phyloP scores from a whole-genome alignment of 2,797 vertebrate species.

The Schizopygopsis malacanthus region DNA sequence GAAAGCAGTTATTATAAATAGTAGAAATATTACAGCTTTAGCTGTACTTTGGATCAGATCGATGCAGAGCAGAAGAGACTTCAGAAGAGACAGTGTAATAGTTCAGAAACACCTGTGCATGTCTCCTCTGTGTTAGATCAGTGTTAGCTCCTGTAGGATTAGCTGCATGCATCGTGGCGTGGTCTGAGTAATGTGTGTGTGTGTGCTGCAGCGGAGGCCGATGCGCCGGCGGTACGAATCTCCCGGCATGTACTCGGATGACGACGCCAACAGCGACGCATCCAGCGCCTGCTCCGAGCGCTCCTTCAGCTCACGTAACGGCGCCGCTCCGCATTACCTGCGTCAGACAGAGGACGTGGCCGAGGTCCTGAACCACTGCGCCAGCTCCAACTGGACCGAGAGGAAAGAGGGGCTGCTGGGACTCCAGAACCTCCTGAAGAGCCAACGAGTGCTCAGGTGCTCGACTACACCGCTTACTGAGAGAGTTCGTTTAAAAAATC shows the following conservation, averaged over 20 bases:
- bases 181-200: not conserved
- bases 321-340: slow-evolving; percentile 90
- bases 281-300: slow-evolving; percentile 96
- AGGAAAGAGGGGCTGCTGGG: slow-evolving; percentile 93
- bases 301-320: slow-evolving; percentile 91
- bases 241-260: slow-evolving; percentile 92
- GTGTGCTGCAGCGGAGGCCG: slow-evolving; percentile 84
- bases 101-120: slow-evolving; percentile 14
- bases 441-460: slow-evolving; percentile 88
- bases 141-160: not conserved
- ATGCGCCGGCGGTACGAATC: slow-evolving; percentile 91
- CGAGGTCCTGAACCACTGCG: slow-evolving; percentile 96
- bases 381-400: slow-evolving; percentile 98
- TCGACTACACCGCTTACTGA: no score
- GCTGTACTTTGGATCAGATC: no score
- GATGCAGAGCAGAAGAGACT: no score
- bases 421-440: slow-evolving; percentile 90
- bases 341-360: slow-evolving; percentile 96
- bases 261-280: slow-evolving; percentile 93
- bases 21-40: no score
- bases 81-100: not conserved
- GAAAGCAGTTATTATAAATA: no score
- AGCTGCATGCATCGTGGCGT: not conserved
- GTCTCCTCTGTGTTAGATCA: not conserved
- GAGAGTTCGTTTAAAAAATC: no score